Base-by-base conservation (phyloP, 2,888 invertebrate genomes). In the Imbricaverruca yamaguchii region DNA sequence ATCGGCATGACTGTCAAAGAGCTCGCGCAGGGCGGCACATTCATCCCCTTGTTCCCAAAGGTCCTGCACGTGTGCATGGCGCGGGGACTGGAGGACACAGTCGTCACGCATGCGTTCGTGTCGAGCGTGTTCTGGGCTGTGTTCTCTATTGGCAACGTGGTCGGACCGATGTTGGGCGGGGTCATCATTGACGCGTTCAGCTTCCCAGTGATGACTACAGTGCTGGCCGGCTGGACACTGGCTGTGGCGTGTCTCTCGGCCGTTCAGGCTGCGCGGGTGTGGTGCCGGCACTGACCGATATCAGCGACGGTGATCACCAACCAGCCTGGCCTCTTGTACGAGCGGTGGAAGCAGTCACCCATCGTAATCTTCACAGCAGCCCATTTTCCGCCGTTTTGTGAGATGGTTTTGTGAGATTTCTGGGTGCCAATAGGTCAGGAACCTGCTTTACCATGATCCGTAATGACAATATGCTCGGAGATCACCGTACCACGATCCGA, bases 101-200 rank as follows among this genome's bases (percentile, higher is more conserved):
- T 79, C 12, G 57, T 6, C 7, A 79, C 79, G 8, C 79, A 79
- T n/a, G 18, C 79, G 57, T 79, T 79, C 23, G 59, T 79, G 15
- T 79, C 79, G 23, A 79, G 79, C 57, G 25, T 56, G 25, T 79
- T 79, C 25, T 79, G 56, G 57, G 23, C 79, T 7, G 59, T 57
- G 23, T 79, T 79, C 57, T 57, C 79, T 1, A 18, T 57, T 11
- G 79, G 79, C 56, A 79, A 79, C 18, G 79, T 79, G 57, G 23
- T 79, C 6, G 79, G 79, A 2, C 79, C 79, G 13, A 79, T 57
- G 11, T 23, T 57, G 23, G 79, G 79, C 6, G 79, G 79, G 8
- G 11, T 56, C 6, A 23, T 79, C 57, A 57, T 57, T 18, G 79
- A 79, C 25, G 23, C n/a, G 8, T 57, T 6, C 6, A 59, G 79